phyloP scores from a whole-genome alignment of 2,797 vertebrate genomes.

The Gastrophryne carolinensis region DNA sequence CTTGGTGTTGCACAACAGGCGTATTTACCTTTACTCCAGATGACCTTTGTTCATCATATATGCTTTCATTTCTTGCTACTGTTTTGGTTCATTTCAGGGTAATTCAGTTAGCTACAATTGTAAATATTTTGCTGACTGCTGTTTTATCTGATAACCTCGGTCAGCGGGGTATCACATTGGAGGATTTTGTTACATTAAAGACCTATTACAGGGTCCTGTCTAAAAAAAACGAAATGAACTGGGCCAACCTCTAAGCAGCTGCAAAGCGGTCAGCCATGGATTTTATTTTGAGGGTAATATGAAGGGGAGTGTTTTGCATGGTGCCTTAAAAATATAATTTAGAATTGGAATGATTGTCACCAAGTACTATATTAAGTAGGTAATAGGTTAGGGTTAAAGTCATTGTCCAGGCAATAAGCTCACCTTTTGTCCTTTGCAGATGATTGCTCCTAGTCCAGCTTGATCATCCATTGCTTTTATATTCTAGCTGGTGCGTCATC shows the following conservation, averaged over 20 bases:
- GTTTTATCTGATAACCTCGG: background rate
- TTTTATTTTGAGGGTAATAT: no score
- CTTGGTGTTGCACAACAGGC: background rate
- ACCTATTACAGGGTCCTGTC: background rate
- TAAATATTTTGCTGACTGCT: background rate
- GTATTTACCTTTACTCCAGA: slow-evolving; percentile 7
- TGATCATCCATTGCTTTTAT: no score
- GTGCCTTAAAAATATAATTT: no score
- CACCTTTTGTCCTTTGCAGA: no score
- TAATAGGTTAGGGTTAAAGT: no score
- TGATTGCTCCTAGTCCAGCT: no score
- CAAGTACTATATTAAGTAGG: no score
- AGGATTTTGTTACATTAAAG: background rate
- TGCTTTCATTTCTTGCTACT: background rate
- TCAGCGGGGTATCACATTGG: background rate
- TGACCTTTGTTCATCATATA: background rate
- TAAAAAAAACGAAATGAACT: background rate
- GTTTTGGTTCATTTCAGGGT: background rate
- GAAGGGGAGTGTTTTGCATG: no score
- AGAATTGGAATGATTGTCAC: no score
- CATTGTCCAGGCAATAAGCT: no score
- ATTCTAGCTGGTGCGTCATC: no score
- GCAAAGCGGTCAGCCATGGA: background rate
- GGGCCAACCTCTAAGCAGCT: background rate
- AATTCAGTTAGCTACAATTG: background rate